These are phyloP conservation scores for Sebastes trivittatus DNA, from an alignment of 2,797 vertebrate species.

Conservation along the genomic window DNA sequence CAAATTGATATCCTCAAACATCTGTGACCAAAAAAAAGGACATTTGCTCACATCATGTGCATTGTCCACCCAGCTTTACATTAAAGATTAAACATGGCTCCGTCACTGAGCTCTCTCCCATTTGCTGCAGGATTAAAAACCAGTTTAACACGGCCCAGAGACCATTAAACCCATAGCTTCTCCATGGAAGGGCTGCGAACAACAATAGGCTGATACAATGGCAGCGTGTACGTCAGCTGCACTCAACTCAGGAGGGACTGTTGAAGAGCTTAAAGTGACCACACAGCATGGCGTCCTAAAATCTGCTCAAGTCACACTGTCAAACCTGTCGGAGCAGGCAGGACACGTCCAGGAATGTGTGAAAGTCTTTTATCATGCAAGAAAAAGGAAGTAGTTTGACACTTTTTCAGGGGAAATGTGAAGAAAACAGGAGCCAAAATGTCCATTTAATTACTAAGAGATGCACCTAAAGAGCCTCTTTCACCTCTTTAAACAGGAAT, in stretches of 20 bases:
- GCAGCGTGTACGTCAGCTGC: conserved; percentile 29
- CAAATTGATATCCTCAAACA: not conserved
- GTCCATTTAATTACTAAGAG: not conserved
- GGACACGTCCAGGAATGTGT: not conserved
- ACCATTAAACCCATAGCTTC: conserved; percentile 69
- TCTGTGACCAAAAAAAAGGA: not conserved
- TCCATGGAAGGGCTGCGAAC: conserved; percentile 31
- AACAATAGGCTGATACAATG: conserved; percentile 52
- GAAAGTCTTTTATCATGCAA: not conserved
- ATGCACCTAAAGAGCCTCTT: too few species aligned
- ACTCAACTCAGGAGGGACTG: conserved; percentile 12
- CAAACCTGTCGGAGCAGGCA: not conserved
- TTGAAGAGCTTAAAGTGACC: conserved; percentile 33
- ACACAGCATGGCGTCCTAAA: conserved; percentile 10
- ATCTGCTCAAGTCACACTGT: not conserved
- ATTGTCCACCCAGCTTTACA: conserved; percentile 16
- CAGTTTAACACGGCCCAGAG: conserved; percentile 32
- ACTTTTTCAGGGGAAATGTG: not conserved
- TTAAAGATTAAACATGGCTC: conserved; percentile 47
- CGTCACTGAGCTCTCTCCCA: conserved; percentile 16
- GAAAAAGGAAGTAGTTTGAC: not conserved
- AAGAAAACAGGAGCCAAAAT: not conserved
- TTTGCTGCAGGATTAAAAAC: conserved; percentile 58
- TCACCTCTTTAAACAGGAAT: not conserved
- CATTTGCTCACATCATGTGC: conserved; percentile 16